Conservation (phyloP, 2,888 invertebrate genomes). For the Phasia obesa region DNA sequence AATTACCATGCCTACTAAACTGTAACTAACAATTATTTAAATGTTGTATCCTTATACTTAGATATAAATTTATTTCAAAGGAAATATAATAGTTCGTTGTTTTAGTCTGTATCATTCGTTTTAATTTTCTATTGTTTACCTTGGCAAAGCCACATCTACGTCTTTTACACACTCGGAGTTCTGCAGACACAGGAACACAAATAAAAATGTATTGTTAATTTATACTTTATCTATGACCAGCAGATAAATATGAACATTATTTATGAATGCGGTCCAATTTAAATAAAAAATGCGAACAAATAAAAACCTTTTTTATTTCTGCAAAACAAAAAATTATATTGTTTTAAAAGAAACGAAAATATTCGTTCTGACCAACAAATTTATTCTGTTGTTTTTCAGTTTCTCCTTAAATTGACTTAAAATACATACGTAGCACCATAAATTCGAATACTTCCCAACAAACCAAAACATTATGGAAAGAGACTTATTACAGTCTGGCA, state of each 20-base stretch:
- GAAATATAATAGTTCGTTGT: constrained; percentile 37
- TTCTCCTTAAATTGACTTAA: constrained; percentile 26
- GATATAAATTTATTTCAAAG: constrained; percentile 31
- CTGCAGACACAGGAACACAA: constrained; percentile 34
- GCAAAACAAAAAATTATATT: background rate
- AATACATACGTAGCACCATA: constrained; percentile 23
- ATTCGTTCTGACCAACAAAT: constrained; percentile 27
- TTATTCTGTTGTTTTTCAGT: constrained; percentile 14
- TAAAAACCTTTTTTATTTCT: constrained; percentile 11
- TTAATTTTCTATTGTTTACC: constrained; percentile 31
- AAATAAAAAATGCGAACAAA: constrained; percentile 51
- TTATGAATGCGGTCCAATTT: constrained; percentile 70
- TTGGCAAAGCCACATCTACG: constrained; percentile 19
- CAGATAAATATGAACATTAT: constrained; percentile 68
- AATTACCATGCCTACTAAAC: background rate
- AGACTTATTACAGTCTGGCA: too few relatives aligned
- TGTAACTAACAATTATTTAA: background rate
- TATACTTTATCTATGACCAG: constrained; percentile 67
- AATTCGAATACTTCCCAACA: constrained; percentile 3
- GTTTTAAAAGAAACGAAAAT: constrained; percentile 15
- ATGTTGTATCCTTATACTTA: background rate
- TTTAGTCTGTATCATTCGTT: constrained; percentile 27
- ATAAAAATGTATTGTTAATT: constrained; percentile 67
- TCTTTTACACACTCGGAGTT: background rate
- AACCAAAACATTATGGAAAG: too few relatives aligned